Evolutionary conservation across 2,888 invertebrate genomes (phyloP).

Genomic region (Baccha elongata): DNA sequence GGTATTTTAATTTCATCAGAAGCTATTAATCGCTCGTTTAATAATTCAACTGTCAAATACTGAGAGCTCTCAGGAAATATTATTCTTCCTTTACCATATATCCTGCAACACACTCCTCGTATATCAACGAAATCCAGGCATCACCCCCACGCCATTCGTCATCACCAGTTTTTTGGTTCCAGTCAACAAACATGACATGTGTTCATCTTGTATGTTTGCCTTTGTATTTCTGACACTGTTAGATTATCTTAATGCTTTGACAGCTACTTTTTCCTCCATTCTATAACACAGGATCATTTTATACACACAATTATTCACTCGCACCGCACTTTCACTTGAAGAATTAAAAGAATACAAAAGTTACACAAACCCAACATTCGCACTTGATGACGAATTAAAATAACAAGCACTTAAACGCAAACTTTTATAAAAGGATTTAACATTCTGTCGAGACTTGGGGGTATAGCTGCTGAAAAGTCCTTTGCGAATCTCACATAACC

Average conservation of each 20-base stretch:
- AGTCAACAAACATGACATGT: constrained; percentile 54
- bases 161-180: background rate
- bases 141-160: background rate
- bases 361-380: constrained; percentile 56
- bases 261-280: constrained; percentile 39
- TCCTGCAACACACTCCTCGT: background rate
- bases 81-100: constrained; percentile 44
- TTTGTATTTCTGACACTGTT: constrained; percentile 27
- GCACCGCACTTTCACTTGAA: constrained; percentile 14
- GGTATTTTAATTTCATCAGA: constrained; percentile 61
- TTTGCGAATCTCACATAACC: constrained; percentile 19
- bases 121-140: too few relatives aligned
- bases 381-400: constrained; percentile 40
- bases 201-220: constrained; percentile 57
- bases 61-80: constrained; percentile 38
- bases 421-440: constrained; percentile 64
- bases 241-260: constrained; percentile 70
- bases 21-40: constrained; percentile 60
- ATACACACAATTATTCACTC: constrained; percentile 32
- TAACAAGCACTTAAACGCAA: constrained; percentile 66
- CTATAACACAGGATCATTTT: background rate
- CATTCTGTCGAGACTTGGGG: background rate
- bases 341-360: constrained; percentile 20
- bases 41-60: constrained; percentile 68
- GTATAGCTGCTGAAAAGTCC: constrained; percentile 14